These are phyloP conservation scores for Elaphurus davidianus DNA, from an alignment of 2,113 vertebrate species.

Conservation along the genomic window DNA sequence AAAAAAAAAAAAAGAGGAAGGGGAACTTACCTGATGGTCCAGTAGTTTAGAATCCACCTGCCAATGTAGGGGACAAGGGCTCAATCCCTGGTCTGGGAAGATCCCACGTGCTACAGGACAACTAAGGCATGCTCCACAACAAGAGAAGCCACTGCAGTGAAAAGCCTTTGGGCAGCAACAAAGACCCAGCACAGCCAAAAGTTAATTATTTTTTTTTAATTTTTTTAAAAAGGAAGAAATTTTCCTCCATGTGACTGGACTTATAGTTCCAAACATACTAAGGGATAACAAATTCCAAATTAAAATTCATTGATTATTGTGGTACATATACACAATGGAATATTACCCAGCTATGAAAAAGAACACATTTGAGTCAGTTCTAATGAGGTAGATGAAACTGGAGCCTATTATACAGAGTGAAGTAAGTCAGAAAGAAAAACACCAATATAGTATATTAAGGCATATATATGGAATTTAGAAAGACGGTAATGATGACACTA, in stretches of 20 bases:
- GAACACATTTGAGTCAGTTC: neutral
- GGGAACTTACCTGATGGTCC: neutral
- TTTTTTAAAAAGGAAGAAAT: neutral
- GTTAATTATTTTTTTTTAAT: neutral
- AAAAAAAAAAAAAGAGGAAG: neutral
- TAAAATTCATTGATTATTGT: neutral
- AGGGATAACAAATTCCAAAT: neutral
- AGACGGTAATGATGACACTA: neutral
- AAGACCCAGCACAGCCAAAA: neutral
- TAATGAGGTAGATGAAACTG: neutral
- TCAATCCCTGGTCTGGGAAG: neutral
- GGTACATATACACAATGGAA: neutral
- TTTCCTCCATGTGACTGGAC: neutral
- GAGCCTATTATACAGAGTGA: neutral
- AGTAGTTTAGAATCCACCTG: neutral
- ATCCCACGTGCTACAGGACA: neutral
- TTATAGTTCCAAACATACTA: neutral
- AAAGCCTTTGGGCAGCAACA: neutral
- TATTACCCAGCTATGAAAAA: neutral
- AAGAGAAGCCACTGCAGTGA: neutral
- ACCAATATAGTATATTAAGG: neutral
- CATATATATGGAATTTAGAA: neutral
- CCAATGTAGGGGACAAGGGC: neutral
- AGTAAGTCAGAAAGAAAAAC: neutral
- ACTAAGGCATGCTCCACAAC: neutral